These are phyloP conservation scores for rat (Rattus norvegicus) DNA, from an alignment of 2,113 vertebrate genomes.

Conservation along the genomic window GRCr8 NC_086033.1:78801001-78801500, in stretches of 20 bases:
- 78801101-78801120: too few species aligned
- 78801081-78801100: too few species aligned
- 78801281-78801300: not conserved
- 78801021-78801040: too few species aligned
- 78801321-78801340: not conserved
- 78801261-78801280: not conserved
- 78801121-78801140: too few species aligned
- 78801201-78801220: not conserved
- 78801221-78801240: conserved; percentile 6
- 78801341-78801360: not conserved
- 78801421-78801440: not conserved
- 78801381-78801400: not conserved
- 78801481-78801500: not conserved
- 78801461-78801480: not conserved
- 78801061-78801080: too few species aligned
- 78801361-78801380: not conserved
- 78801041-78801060: too few species aligned
- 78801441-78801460: not conserved
- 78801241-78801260: not conserved
- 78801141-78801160: not conserved
- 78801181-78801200: not conserved
- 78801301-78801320: not conserved
- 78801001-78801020: too few species aligned
- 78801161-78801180: not conserved
- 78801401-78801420: not conserved